A percentile compares a stretch with the other conserved stretches of the same genome.
Conservation (phyloP, 2,113 vertebrate genomes). For the Eubucco bourcierii region DNA sequence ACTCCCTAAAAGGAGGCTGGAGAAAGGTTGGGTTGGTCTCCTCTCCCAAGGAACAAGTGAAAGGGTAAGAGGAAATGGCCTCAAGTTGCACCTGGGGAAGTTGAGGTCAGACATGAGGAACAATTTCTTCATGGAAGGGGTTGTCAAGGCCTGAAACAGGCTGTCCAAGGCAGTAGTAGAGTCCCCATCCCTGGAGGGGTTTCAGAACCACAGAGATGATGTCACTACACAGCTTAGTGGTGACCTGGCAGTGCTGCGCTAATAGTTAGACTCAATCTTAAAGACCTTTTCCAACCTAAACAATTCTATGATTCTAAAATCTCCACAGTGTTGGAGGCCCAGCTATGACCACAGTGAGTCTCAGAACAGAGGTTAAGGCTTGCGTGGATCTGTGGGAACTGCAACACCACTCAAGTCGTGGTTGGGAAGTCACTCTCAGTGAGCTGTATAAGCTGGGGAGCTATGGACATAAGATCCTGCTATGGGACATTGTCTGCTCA, state of each 20-base stretch:
- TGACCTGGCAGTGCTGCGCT: not conserved
- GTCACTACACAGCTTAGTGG: not conserved
- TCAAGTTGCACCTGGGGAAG: too few relatives aligned
- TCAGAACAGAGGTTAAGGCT: not conserved
- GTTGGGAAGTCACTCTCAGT: not conserved
- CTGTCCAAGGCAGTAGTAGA: too few relatives aligned
- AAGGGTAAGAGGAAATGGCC: too few relatives aligned
- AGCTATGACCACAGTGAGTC: rapidly evolving
- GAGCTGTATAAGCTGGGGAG: not conserved
- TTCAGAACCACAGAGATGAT: too few relatives aligned
- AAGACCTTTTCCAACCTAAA: not conserved
- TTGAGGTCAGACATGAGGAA: too few relatives aligned
- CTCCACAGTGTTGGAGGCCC: not conserved
- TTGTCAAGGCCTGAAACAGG: too few relatives aligned
- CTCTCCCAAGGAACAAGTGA: too few relatives aligned
- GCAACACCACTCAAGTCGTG: rapidly evolving
- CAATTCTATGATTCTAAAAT: not conserved
- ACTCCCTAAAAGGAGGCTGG: too few relatives aligned
- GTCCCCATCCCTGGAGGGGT: too few relatives aligned
- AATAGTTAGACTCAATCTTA: not conserved
- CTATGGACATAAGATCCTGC: not conserved
- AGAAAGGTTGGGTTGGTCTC: too few relatives aligned
- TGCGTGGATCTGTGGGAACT: not conserved
- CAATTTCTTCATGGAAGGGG: too few relatives aligned
- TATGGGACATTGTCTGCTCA: rapidly evolving